Percentiles rank a stretch among this genome's conserved stretches.
Evolutionary conservation across 2,888 invertebrate genomes (phyloP).

Genomic region (Hydrotaea cyrtoneurina): DNA sequence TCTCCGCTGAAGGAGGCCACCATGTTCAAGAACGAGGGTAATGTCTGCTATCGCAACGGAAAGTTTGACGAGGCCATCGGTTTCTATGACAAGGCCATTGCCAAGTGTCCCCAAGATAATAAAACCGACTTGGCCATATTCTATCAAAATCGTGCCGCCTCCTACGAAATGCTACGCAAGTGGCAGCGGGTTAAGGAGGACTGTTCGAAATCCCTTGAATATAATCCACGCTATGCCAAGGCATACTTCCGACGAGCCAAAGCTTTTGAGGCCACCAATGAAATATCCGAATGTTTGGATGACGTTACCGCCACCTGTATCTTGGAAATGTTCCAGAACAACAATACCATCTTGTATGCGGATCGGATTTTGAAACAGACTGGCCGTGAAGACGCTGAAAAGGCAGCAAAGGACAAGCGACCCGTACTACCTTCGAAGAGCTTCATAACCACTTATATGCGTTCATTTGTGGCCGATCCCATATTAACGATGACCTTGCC

Average conservation of each 20-base stretch:
- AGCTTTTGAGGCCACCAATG: conserved; percentile 90
- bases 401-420: conserved; percentile 85
- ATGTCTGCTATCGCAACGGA: conserved; percentile 90
- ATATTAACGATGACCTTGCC: conserved; percentile 83
- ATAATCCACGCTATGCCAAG: conserved; percentile 93
- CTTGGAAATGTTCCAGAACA: conserved; percentile 93
- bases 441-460: conserved; percentile 93
- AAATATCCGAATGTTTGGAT: conserved; percentile 91
- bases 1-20: conserved; percentile 88
- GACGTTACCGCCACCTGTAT: conserved; percentile 97
- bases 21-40: conserved; percentile 93
- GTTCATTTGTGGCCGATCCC: conserved; percentile 93
- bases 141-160: conserved; percentile 97
- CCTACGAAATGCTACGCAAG: conserved; percentile 94
- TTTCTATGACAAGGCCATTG: conserved; percentile 96
- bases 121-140: conserved; percentile 91
- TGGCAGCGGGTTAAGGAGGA: conserved; percentile 92
- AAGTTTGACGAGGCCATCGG: conserved; percentile 95
- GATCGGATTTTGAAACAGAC: conserved; percentile 92
- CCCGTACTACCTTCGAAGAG: conserved; percentile 91
- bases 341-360: conserved; percentile 89
- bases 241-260: conserved; percentile 92
- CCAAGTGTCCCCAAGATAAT: conserved; percentile 89
- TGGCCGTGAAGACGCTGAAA: conserved; percentile 86
- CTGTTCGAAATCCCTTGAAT: conserved; percentile 91